Evolutionary conservation across 2,888 invertebrate species (phyloP).

Genomic region (Habrosyne pyritoides): DNA sequence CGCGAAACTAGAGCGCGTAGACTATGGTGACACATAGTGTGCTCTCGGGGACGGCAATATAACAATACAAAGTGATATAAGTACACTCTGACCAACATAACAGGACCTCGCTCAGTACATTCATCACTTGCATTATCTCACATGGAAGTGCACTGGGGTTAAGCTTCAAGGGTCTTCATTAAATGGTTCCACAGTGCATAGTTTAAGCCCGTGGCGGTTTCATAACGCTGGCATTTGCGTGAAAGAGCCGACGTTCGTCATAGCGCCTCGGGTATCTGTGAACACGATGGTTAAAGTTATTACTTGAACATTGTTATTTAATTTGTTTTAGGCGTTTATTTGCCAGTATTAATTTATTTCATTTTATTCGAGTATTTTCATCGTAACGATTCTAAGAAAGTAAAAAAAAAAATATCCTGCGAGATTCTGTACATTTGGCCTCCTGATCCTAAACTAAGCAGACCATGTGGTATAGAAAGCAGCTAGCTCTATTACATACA

Average conservation of each 20-base stretch:
- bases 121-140: constrained; percentile 23
- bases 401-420: too few species aligned
- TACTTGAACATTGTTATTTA: constrained; percentile 14
- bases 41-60: constrained; percentile 58
- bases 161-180: constrained; percentile 40
- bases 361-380: too few species aligned
- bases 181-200: constrained; percentile 39
- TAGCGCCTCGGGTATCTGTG: constrained; percentile 41
- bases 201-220: constrained; percentile 53
- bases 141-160: constrained; percentile 24
- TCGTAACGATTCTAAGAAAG: too few species aligned
- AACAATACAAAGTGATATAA: constrained; percentile 46
- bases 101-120: constrained; percentile 38
- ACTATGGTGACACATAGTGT: constrained; percentile 63
- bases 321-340: constrained; percentile 10
- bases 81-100: constrained; percentile 39
- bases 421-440: too few species aligned
- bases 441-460: too few species aligned
- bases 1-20: constrained; percentile 65
- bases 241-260: constrained; percentile 54
- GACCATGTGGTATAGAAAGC: too few species aligned
- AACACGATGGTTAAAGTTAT: constrained; percentile 5
- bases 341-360: not conserved
- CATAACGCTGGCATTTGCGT: constrained; percentile 67
- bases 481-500: too few species aligned